Conservation (phyloP, 1,140 invertebrate genomes). For the Zaprionus davidi region DNA sequence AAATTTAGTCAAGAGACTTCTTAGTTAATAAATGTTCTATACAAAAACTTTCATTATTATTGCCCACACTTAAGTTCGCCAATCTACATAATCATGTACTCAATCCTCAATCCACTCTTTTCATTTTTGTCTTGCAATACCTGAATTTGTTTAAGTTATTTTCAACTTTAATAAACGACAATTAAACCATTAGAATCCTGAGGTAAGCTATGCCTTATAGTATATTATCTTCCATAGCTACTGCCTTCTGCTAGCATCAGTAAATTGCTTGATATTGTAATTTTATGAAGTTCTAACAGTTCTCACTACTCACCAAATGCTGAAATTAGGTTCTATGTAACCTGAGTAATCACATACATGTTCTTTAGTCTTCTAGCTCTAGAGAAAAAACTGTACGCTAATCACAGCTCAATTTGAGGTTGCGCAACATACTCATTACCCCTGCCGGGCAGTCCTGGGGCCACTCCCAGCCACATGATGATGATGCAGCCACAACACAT, state of each 20-base stretch:
- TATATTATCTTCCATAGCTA: not conserved
- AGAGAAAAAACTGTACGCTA: not conserved
- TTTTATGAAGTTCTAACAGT: constrained; percentile 6
- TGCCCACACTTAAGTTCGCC: no score
- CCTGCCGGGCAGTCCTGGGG: not conserved
- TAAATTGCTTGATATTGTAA: not conserved
- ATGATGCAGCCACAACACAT: constrained; percentile 9
- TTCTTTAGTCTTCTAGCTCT: not conserved
- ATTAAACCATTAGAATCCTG: no score
- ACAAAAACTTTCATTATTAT: not conserved
- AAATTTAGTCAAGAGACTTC: not conserved
- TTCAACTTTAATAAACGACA: no score
- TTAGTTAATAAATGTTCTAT: not conserved
- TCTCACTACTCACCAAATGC: not conserved
- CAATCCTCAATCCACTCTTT: no score
- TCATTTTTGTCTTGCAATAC: no score
- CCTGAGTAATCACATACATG: not conserved
- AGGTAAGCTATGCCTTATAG: no score
- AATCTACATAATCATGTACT: no score
- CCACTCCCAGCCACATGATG: not conserved
- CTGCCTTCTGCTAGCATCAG: not conserved
- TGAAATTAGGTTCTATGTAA: not conserved
- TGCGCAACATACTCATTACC: constrained; percentile 5
- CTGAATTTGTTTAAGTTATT: no score
- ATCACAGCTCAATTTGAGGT: constrained; percentile 11